Base-by-base conservation (phyloP, 1,140 invertebrate species). In the Solenopsis fugax region DNA sequence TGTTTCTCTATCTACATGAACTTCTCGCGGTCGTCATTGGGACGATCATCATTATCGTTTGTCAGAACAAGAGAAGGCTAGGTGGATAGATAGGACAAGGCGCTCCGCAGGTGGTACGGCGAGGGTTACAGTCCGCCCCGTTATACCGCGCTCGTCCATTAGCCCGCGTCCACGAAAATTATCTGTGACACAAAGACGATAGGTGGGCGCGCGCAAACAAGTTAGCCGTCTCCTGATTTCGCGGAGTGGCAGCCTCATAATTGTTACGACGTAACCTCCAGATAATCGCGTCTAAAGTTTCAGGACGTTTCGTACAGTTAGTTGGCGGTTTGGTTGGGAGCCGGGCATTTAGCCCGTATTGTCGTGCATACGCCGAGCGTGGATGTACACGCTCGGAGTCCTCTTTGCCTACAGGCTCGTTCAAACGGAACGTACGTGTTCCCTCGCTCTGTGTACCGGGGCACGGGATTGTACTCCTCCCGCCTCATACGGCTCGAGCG, bases 221-320 rank as follows among this genome's bases (percentile, higher is more conserved):
- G 93, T 95, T 94, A 94, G 92, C 91, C 89, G 85, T 77, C 91
- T 93, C 88, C 90, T 89, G 93, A 93, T 93, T 93, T 90, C 69
- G 88, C 90, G 89, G 93, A 93, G 93, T 95, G 94, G 94, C 94
- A 95, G 92, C 92, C 93, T 93, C 94, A 94, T 95, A 95, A 95
- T 95, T 95, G 94, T 95, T 95, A 94, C 93, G 94, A 93, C 94
- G 93, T 95, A 95, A 94, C 94, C 94, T 94, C 92, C 92, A 94
- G 94, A 95, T 95, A 95, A 95, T 95, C 94, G 95, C 91, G 93
- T 94, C 92, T 93, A 95, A 95, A 95, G 93, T 95, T 95, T 95
- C 91, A 92, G 92, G 92, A 94, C 93, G 92, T 94, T 95, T 93
- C 93, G 91, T 91, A 93, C 91, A 93, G 94, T 95, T 95, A 93